phyloP scores from a whole-genome alignment of 1,140 invertebrate genomes.

The Aplysia californica region DNA sequence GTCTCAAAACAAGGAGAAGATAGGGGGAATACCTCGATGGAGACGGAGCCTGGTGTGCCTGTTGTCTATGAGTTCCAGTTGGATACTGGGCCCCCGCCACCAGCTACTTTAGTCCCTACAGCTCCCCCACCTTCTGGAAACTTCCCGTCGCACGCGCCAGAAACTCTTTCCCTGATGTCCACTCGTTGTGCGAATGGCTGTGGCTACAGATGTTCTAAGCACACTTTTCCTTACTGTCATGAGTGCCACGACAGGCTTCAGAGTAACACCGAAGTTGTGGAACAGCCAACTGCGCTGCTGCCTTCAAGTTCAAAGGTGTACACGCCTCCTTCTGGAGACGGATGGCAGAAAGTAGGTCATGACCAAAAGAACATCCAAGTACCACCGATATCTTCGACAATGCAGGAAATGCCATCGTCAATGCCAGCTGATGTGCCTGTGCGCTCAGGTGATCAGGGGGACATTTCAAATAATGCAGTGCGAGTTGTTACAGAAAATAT shows the following conservation, averaged over 20 bases:
- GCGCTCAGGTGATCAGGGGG: too few species aligned
- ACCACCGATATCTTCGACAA: background rate
- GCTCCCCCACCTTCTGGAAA: conserved; percentile 11
- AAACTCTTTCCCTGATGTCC: conserved; percentile 39
- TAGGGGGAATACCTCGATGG: too few species aligned
- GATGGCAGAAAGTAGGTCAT: background rate
- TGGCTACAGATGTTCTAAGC: conserved; percentile 44
- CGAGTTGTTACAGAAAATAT: too few species aligned
- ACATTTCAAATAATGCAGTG: too few species aligned
- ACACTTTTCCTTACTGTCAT: conserved; percentile 57
- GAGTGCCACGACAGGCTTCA: conserved; percentile 32
- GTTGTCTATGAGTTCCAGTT: too few species aligned
- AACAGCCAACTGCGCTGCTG: background rate
- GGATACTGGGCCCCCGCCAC: too few species aligned
- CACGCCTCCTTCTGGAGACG: background rate
- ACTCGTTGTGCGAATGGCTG: conserved; percentile 39
- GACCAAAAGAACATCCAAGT: background rate
- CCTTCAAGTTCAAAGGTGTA: background rate
- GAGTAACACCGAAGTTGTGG: background rate
- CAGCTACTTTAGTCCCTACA: too few species aligned
- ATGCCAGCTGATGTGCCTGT: background rate
- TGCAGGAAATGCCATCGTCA: background rate
- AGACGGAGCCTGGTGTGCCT: too few species aligned
- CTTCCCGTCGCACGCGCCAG: background rate
- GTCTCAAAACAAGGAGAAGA: too few species aligned